Conservation (phyloP, 1,140 invertebrate species). For the Ericerus pela region DNA sequence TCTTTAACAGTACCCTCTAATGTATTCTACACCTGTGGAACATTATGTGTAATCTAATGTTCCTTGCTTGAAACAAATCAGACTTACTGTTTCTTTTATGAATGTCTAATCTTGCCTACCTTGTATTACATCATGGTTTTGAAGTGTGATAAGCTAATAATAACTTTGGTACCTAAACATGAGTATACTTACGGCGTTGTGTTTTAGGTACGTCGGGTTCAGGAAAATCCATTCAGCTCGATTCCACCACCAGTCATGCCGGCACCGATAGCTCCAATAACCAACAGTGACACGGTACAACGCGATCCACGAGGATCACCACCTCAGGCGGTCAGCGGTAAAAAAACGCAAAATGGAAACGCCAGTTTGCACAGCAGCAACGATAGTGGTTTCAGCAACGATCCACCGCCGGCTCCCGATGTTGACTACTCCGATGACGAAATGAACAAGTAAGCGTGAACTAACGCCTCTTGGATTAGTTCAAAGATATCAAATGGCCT, state of each 20-base stretch:
- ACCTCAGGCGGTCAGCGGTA: conserved; percentile 2
- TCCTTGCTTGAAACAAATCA: no score
- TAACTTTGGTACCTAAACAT: no score
- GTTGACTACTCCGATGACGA: conserved; percentile 82
- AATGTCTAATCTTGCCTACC: no score
- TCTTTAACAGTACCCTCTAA: no score
- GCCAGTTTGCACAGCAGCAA: conserved; percentile 76
- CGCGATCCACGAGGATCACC: background rate
- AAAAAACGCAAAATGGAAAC: conserved; percentile 33
- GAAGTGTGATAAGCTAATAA: no score
- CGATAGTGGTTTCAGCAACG: conserved; percentile 80
- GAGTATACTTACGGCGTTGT: background rate
- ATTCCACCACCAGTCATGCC: conserved; percentile 21
- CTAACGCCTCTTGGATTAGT: no score
- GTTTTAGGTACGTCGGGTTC: background rate
- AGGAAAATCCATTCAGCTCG: conserved; percentile 4
- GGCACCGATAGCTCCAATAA: conserved; percentile 23
- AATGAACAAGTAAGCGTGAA: conserved; percentile 47
- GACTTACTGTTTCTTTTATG: no score
- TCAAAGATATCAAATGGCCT: no score
- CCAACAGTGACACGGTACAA: background rate
- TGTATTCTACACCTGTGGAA: no score
- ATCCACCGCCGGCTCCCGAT: conserved; percentile 71
- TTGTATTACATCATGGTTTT: no score
- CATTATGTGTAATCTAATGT: no score